phyloP scores from a whole-genome alignment of 2,113 vertebrate genomes.

The Eptesicus fuscus region DNA sequence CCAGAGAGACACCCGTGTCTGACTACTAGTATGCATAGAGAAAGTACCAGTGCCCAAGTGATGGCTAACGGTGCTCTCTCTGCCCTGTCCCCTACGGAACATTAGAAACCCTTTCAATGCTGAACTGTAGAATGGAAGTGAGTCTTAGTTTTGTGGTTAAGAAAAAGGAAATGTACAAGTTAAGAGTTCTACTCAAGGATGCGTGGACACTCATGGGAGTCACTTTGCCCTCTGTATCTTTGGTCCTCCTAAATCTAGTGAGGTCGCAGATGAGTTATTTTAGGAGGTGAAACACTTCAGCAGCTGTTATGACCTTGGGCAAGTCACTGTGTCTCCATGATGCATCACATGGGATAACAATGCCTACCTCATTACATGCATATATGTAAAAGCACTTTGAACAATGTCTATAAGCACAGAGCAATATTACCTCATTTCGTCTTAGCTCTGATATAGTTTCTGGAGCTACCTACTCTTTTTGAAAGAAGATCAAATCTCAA shows the following conservation, averaged over 20 bases:
- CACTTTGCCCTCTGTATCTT: not conserved
- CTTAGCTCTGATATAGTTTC: not conserved
- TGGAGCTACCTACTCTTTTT: not conserved
- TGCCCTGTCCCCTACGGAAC: not conserved
- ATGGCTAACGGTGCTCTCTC: not conserved
- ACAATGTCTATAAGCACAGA: not conserved
- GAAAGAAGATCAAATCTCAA: slow-evolving; percentile 2
- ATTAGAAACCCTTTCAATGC: not conserved
- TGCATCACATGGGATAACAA: not conserved
- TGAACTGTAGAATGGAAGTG: not conserved
- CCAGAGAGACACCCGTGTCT: not conserved
- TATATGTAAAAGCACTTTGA: not conserved
- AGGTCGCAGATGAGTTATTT: not conserved
- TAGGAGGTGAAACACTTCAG: not conserved
- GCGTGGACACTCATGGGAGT: not conserved
- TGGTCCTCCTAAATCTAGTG: not conserved
- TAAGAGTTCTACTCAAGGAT: not conserved
- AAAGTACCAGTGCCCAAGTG: not conserved
- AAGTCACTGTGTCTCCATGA: not conserved
- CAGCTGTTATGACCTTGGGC: not conserved
- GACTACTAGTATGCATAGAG: not conserved
- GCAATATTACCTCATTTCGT: not conserved
- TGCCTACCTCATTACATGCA: not conserved
- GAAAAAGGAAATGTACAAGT: not conserved
- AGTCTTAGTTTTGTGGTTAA: not conserved